A percentile compares a stretch with the other conserved stretches of the same genome.
phyloP scores from a whole-genome alignment of 2,888 invertebrate genomes.

The Hipparchia sbordonii region DNA sequence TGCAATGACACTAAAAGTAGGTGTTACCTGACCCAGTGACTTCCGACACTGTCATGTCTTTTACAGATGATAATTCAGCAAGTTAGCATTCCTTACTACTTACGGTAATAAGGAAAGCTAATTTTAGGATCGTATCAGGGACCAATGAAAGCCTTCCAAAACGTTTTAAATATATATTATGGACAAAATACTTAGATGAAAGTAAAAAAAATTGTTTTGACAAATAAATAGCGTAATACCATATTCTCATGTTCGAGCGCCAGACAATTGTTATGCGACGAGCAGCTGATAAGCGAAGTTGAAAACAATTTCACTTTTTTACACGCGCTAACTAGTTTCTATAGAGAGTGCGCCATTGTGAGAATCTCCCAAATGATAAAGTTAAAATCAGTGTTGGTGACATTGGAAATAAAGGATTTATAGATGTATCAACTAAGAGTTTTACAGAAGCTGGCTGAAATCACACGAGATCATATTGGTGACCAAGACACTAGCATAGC shows the following conservation, averaged over 20 bases:
- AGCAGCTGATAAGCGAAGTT: constrained; percentile 1
- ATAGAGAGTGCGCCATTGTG: constrained; percentile 18
- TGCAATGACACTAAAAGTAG: too few species aligned
- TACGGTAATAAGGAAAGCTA: too few species aligned
- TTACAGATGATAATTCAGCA: too few species aligned
- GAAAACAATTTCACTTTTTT: constrained; percentile 33
- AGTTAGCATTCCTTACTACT: too few species aligned
- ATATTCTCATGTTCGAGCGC: constrained; percentile 17
- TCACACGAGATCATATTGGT: too few species aligned
- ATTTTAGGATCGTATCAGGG: too few species aligned
- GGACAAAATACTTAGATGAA: neutral
- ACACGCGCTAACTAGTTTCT: constrained; percentile 9
- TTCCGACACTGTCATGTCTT: too few species aligned
- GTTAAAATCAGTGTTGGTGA: constrained; percentile 11
- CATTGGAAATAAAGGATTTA: neutral
- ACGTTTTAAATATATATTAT: too few species aligned
- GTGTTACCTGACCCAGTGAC: too few species aligned
- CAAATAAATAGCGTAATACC: neutral
- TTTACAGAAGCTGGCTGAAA: too few species aligned
- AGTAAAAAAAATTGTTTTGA: neutral
- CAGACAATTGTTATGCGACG: constrained; percentile 7
- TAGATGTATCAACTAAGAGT: neutral
- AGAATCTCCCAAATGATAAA: constrained; percentile 20
- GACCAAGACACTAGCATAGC: too few species aligned
- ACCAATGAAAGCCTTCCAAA: too few species aligned